These are phyloP conservation scores for Helicoverpa armigera DNA, from an alignment of 1,140 invertebrate species.

Conservation along the genomic window DNA sequence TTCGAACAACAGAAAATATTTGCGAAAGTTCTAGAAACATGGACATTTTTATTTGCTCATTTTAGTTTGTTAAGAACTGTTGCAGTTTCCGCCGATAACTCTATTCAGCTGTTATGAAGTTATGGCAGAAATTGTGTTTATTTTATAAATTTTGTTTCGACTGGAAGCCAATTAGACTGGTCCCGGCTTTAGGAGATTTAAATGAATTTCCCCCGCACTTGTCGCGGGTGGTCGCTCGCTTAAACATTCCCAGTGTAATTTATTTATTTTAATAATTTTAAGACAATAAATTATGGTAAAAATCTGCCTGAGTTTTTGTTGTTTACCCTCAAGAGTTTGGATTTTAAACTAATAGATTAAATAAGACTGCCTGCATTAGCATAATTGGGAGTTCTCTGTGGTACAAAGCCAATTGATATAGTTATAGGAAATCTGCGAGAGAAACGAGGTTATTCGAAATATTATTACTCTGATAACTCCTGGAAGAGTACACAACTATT, in stretches of 20 bases:
- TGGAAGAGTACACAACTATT: not conserved
- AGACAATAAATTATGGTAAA: slow-evolving; percentile 61
- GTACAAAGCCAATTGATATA: not conserved
- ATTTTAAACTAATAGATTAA: not conserved
- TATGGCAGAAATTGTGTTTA: slow-evolving; percentile 49
- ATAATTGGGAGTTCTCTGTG: not conserved
- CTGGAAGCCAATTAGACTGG: slow-evolving; percentile 54
- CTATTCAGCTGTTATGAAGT: slow-evolving; percentile 41
- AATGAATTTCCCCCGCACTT: slow-evolving; percentile 55
- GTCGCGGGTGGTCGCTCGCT: slow-evolving; percentile 35
- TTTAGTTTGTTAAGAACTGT: slow-evolving; percentile 36
- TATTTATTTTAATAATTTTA: slow-evolving; percentile 64
- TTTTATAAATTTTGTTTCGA: slow-evolving; percentile 55
- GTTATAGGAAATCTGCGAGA: not conserved
- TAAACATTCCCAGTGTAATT: slow-evolving; percentile 51
- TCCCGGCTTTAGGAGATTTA: slow-evolving; percentile 55
- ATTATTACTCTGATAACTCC: not conserved
- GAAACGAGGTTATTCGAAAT: not conserved
- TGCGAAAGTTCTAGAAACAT: not conserved
- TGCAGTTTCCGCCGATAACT: slow-evolving; percentile 43
- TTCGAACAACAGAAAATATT: slow-evolving; percentile 3
- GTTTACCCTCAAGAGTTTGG: not conserved
- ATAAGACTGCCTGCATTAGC: not conserved
- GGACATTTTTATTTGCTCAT: slow-evolving; percentile 39
- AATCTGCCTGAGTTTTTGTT: slow-evolving; percentile 50